These are phyloP conservation scores for Antennarius striatus DNA, from an alignment of 2,113 vertebrate species.

Conservation along the genomic window DNA sequence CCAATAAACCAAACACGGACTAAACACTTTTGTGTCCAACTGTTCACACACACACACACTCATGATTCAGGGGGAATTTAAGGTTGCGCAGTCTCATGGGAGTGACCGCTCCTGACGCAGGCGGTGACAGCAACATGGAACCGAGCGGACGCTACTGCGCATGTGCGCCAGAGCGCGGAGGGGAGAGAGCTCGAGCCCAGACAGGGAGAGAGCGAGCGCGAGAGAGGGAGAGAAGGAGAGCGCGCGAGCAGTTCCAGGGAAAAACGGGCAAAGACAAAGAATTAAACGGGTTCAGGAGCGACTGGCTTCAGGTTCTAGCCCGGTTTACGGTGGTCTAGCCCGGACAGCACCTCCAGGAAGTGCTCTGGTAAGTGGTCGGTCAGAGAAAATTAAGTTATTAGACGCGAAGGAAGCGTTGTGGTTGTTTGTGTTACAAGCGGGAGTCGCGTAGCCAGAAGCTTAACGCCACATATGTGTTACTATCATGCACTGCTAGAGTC, in stretches of 20 bases:
- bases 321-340: constrained; percentile 7
- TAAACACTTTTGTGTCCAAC: no score
- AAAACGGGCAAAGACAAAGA: constrained; percentile 79
- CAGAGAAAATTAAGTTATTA: constrained; percentile 36
- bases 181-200: no score
- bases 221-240: constrained; percentile 21
- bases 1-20: no score
- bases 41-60: no score
- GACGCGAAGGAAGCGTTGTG: constrained; percentile 53
- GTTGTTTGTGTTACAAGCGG: constrained; percentile 51
- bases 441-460: constrained; percentile 52
- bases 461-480: constrained; percentile 16
- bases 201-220: constrained; percentile 26
- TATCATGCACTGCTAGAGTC: background rate
- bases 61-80: no score
- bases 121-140: constrained; percentile 66
- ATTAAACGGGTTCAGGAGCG: constrained; percentile 40
- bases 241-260: constrained; percentile 60
- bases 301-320: background rate
- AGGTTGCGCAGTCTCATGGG: constrained; percentile 41
- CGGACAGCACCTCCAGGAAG: background rate
- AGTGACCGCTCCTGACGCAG: constrained; percentile 68
- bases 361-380: constrained; percentile 46
- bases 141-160: constrained; percentile 33
- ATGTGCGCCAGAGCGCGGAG: constrained; percentile 55